A percentile compares a stretch with the other conserved stretches of the same genome.
phyloP scores from a whole-genome alignment of 1,140 invertebrate genomes.

The Geopemphigus sp. region DNA sequence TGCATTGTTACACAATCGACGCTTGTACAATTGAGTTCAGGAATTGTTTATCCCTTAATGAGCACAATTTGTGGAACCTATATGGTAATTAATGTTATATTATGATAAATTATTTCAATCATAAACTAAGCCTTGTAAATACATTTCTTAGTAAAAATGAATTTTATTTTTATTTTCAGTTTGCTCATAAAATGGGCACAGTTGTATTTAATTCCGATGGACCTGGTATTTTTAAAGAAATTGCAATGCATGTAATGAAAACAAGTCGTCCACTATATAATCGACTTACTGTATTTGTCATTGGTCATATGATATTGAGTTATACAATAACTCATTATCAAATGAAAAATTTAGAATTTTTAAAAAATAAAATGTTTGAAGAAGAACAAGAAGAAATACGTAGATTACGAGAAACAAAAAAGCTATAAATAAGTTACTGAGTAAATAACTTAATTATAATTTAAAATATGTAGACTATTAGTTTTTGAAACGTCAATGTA shows the following conservation, averaged over 20 bases:
- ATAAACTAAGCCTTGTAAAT: no score
- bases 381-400: constrained; percentile 22
- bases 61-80: constrained; percentile 30
- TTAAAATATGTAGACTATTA: not conserved
- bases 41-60: constrained; percentile 36
- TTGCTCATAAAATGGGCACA: constrained; percentile 20
- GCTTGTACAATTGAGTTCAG: constrained; percentile 34
- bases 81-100: constrained; percentile 18
- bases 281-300: constrained; percentile 18
- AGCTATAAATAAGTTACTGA: not conserved
- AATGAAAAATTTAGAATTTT: constrained; percentile 28
- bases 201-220: not conserved
- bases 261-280: constrained; percentile 23
- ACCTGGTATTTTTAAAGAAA: not conserved
- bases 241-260: not conserved
- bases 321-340: constrained; percentile 16
- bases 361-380: constrained; percentile 22
- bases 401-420: not conserved
- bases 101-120: not conserved
- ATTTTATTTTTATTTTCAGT: constrained; percentile 17
- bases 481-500: not conserved
- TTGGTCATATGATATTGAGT: constrained; percentile 33
- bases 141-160: not conserved
- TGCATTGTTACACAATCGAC: constrained; percentile 32
- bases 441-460: not conserved